Evolutionary conservation across 2,797 vertebrate species (phyloP), one percentile per base, ranked within the genome.

Genomic region (Limosa lapponica): DNA sequence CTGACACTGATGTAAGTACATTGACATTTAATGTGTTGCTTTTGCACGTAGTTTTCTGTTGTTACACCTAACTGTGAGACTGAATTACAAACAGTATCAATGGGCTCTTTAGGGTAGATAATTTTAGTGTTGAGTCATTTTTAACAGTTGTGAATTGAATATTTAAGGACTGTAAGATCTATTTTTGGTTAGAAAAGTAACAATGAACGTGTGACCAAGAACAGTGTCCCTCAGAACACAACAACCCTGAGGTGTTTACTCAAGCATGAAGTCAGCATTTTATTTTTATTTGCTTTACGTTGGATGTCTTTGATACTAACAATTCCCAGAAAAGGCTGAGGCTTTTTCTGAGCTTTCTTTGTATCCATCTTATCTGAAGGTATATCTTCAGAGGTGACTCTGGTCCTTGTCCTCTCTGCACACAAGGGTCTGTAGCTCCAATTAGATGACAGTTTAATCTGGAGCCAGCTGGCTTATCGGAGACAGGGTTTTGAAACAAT

Each of bases 1-100:
- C 99, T 0, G 99, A 99, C 98, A 99, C 99, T 41, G 99, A 99
- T 74, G 99, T 99, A 96, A 99, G 99, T 99, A 98, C 64, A 6
- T 1, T n/a, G 52, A 37, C 32, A 18, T 89, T 51, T 41, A 11
- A 10, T 49, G 4, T 8, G 3, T 18, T n/a, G 28, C 19, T 80
- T 48, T 41, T 57, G 54, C 10, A 2, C 46, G 0, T 2, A 1
- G 10, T 19, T 72, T 54, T 30, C 0, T 65, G 30, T 18, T 30
- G 19, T 54, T 39, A 7, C 44, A 24, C 54, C 32, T 14, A 16
- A 43, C 58, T 36, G 2, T 1, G 46, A 30, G n/a, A 55, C 41
- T 17, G 43, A 48, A 37, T 70, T 58, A 4, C 72, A 69, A 11
- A 39, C 22, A 20, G 2, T 4, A 19, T 44, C 67, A 37, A 1